phyloP scores from a whole-genome alignment of 1,140 invertebrate species.

The Drosophila setifemur region DNA sequence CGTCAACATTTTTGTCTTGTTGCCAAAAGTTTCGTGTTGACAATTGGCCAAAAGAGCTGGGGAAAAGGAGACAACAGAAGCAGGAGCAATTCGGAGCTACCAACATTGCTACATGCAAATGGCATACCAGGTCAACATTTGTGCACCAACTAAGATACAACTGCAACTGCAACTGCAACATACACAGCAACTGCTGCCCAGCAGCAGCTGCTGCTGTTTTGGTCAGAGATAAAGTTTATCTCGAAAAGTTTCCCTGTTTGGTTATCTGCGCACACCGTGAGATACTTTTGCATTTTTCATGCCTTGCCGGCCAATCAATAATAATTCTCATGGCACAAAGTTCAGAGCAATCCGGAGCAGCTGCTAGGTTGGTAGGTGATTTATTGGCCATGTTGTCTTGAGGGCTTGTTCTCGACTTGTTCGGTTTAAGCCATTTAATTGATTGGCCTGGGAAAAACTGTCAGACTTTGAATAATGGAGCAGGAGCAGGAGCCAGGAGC shows the following conservation, averaged over 20 bases:
- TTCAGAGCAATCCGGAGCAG: conserved; percentile 42
- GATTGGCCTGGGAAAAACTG: conserved; percentile 80
- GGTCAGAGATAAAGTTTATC: conserved; percentile 74
- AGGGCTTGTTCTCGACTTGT: conserved; percentile 59
- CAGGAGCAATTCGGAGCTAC: conserved; percentile 56
- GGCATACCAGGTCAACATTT: conserved; percentile 74
- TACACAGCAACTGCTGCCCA: conserved; percentile 34
- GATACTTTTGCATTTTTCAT: conserved; percentile 64
- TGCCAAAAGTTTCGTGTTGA: conserved; percentile 66
- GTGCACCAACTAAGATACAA: conserved; percentile 13
- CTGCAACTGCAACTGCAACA: conserved; percentile 23
- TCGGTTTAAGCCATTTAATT: conserved; percentile 59
- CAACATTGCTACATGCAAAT: conserved; percentile 77
- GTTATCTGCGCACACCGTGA: conserved; percentile 50
- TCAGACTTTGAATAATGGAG: conserved; percentile 29
- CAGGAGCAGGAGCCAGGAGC: not conserved
- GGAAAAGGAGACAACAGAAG: conserved; percentile 36
- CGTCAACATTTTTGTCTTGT: conserved; percentile 57
- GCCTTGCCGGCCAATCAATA: conserved; percentile 59
- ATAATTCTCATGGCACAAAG: conserved; percentile 45
- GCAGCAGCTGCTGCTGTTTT: conserved; percentile 45
- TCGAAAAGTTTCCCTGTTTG: conserved; percentile 61
- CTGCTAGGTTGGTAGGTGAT: conserved; percentile 52
- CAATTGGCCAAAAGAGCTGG: conserved; percentile 62
- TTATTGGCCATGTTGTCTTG: conserved; percentile 47